Percentiles rank a stretch among this genome's conserved stretches.
phyloP scores from a whole-genome alignment of 1,140 invertebrate species.

The Agrilus planipennis region DNA sequence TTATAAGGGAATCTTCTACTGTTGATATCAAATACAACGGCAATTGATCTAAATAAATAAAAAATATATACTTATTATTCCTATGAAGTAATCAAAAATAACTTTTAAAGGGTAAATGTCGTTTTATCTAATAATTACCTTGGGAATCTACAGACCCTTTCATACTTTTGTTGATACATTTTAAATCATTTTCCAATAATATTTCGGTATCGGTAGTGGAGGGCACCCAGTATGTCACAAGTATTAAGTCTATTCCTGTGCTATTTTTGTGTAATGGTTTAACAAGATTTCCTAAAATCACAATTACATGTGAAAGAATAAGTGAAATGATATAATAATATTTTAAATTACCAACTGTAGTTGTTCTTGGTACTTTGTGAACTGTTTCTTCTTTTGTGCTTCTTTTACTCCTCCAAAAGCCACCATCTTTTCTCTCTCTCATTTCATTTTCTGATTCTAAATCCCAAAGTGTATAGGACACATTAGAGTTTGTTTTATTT shows the following conservation, averaged over 20 bases:
- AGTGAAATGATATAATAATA: slow-evolving; percentile 33
- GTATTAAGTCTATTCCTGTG: slow-evolving; percentile 39
- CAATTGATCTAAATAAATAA: slow-evolving; percentile 18
- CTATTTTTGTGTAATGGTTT: slow-evolving; percentile 19
- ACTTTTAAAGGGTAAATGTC: not conserved
- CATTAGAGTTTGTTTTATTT: slow-evolving; percentile 18
- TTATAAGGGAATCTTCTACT: slow-evolving; percentile 17
- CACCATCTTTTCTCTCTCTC: slow-evolving; percentile 24
- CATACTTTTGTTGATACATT: slow-evolving; percentile 36
- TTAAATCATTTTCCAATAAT: slow-evolving; percentile 33
- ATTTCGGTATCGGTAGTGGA: slow-evolving; percentile 32
- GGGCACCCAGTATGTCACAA: slow-evolving; percentile 43
- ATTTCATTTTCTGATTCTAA: slow-evolving; percentile 31
- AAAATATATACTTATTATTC: slow-evolving; percentile 4
- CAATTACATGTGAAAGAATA: slow-evolving; percentile 5
- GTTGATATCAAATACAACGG: slow-evolving; percentile 9
- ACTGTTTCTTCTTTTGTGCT: slow-evolving; percentile 13
- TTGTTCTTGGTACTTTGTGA: slow-evolving; percentile 19
- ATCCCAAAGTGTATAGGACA: slow-evolving; percentile 31
- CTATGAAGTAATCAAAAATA: not conserved
- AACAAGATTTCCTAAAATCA: slow-evolving; percentile 28
- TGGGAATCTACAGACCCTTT: slow-evolving; percentile 24
- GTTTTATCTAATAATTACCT: slow-evolving; percentile 16
- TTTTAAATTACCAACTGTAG: slow-evolving; percentile 34
- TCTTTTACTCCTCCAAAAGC: slow-evolving; percentile 24